Base-by-base conservation (phyloP, 2,888 invertebrate species). In the Eurytoma adleriae region DNA sequence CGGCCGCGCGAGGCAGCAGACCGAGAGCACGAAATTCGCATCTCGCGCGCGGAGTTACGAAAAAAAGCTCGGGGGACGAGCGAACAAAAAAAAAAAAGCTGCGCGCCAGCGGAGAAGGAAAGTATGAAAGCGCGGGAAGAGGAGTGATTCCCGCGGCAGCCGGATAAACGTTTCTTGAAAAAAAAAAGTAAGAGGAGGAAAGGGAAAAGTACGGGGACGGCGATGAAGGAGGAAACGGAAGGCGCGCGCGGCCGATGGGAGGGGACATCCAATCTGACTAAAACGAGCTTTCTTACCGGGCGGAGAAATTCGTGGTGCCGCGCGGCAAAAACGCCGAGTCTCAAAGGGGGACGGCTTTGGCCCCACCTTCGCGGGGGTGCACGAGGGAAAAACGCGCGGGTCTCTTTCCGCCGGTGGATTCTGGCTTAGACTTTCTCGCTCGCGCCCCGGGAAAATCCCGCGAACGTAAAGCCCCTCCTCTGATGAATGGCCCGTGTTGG, bases 231-330 rank as follows among this genome's bases (percentile, higher is more conserved):
- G 16, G 68, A n/a, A 3, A 50, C n/a, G 27, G 52, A 71, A 57
- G 52, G 48, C 62, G n/a, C 54, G 20, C 67, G 68, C n/a, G n/a
- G 48, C 16, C 54, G 54, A 52, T 64, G 78, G 66, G 76, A 78
- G 74, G 81, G 79, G 74, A 82, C 76, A 80, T 84, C 81, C 84
- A 82, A 85, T 84, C 82, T 81, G 82, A 84, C 82, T 84, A 83
- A 83, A 85, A 84, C 82, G 83, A 84, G 71, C 76, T 84, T 83
- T 82, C 83, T 80, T 79, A 80, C 67, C 50, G 54, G 59, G 61
- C 54, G 24, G 30, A 59, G 52, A 52, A 50, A 59, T 20, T n/a
- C 57, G 20, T 27, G 54, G 68, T 30, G 20, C 54, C 54, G 14
- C 59, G 59, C 18, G n/a, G 50, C n/a, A 71, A 71, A 61, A 71